A percentile compares a stretch with the other conserved stretches of the same genome.
These are phyloP conservation scores for Panorpa germanica DNA, from an alignment of 2,888 invertebrate species.

Conservation along the genomic window DNA sequence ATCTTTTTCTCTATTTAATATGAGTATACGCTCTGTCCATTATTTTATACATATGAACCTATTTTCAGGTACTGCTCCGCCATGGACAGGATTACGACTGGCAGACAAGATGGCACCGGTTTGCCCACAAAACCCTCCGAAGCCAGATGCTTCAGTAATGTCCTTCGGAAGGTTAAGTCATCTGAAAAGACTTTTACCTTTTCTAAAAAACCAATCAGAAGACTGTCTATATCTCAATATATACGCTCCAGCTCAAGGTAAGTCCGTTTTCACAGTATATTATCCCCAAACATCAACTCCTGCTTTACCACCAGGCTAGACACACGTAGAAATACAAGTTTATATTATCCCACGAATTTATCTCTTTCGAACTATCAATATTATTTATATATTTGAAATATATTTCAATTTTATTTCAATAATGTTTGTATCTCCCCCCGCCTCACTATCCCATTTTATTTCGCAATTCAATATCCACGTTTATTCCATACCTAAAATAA, in stretches of 20 bases:
- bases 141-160: constrained; percentile 34
- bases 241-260: constrained; percentile 73
- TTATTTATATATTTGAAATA: constrained; percentile 1
- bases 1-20: no score
- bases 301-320: no score
- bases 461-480: no score
- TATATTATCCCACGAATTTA: not conserved
- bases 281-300: no score
- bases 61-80: constrained; percentile 48
- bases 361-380: no score
- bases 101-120: constrained; percentile 59
- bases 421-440: no score
- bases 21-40: no score
- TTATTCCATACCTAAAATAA: no score
- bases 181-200: constrained; percentile 50
- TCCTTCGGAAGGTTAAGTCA: constrained; percentile 48
- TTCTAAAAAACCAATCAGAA: constrained; percentile 50
- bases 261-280: no score
- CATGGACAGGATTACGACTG: constrained; percentile 54
- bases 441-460: no score
- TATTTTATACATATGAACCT: constrained; percentile 11
- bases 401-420: not conserved
- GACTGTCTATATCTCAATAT: constrained; percentile 88
- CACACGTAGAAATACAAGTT: not conserved
- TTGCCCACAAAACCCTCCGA: constrained; percentile 69